Evolutionary conservation across 2,797 vertebrate genomes (phyloP), one percentile per base, ranked within the genome.

Genomic region (Tokudaia muenninki): DNA sequence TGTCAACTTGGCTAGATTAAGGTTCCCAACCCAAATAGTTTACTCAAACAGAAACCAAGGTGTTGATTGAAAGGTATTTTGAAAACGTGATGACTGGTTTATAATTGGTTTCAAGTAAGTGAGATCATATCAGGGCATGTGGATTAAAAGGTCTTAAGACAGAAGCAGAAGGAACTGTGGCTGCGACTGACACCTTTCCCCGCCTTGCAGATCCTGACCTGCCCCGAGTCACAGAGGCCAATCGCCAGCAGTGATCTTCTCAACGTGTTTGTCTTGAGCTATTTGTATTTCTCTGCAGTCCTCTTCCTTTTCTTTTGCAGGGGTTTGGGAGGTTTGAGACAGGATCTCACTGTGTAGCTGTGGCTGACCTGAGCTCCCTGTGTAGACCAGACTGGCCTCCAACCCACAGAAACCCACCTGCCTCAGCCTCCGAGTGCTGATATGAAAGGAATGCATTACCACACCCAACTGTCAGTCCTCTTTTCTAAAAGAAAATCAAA

Each of bases 31-130:
- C 47, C 82, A 19, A 63, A 47, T 79, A 59, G 57, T 83, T 21
- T 59, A 61, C 7, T 87, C n/a, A 52, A 34, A 67, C 19, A 70
- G 57, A 57, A 84, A 88, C 57, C 50, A 59, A 37, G 44, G 59
- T 88, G 65, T 94, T 89, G 67, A 59, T 86, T 3, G 55, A 34
- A 80, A n/a, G 47, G 65, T 75, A 70, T 87, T 94, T 91, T 74
- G 63, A 88, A 84, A 50, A 50, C 79, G 14, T 77, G 37, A 79
- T 70, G 91, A 50, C 83, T 79, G 80, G 80, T 21, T 31, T 41
- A 29, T 90, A 52, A 82, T 79, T 72, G 91, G 59, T 8, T 79
- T 94, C 83, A 57, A 22, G 44, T 87, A 72, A 86, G 41, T 31
- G 90, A 77, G 14, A 34, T 89, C 75, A 72, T 77, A 16, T 34